Evolutionary conservation across 2,113 vertebrate species (phyloP), one percentile per base, ranked within the genome.

Genomic region (Macheiramphus alcinus): DNA sequence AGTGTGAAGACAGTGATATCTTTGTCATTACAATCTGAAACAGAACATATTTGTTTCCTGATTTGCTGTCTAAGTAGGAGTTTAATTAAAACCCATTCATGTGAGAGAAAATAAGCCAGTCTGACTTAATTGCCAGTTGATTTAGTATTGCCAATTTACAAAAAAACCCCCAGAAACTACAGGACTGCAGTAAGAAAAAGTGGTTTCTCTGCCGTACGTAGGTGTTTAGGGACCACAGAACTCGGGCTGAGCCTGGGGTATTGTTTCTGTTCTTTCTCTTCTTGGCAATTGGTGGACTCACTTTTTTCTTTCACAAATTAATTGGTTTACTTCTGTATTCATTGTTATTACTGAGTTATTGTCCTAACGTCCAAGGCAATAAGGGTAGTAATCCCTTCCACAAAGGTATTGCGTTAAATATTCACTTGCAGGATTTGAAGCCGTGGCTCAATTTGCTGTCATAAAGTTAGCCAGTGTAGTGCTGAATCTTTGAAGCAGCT

Each of bases 11-110:
- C 50, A n/a, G 53, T 58, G 53, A 53, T 70, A 80, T 84, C 48
- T 86, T 80, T 84, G 91, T 65, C 63, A 55, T 74, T 88, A 50
- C 48, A 61, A 10, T 71, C 70, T 91, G 90, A 91, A 95, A 72
- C 14, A 13, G n/a, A 89, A 85, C 53, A 29, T 81, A 93, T 68
- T 93, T 95, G 50, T 86, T 80, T 97, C 68, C 55, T 81, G 58
- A 88, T 93, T 89, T 76, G 58, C 65, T 82, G n/a, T 75, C 53
- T 91, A 93, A 96, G 81, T 89, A 91, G 58, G 72, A 88, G 52
- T 84, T 89, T 87, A 87, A 87, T 93, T 94, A 89, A 87, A 93
- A 79, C 21, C 8, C 78, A 68, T 72, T 94, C 52, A 68, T 45
- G 34, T 75, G 56, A 84, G 56, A 68, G 38, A 89, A 94, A 91